Conservation (phyloP, 2,888 invertebrate genomes). For the Helicoverpa assulta region DNA sequence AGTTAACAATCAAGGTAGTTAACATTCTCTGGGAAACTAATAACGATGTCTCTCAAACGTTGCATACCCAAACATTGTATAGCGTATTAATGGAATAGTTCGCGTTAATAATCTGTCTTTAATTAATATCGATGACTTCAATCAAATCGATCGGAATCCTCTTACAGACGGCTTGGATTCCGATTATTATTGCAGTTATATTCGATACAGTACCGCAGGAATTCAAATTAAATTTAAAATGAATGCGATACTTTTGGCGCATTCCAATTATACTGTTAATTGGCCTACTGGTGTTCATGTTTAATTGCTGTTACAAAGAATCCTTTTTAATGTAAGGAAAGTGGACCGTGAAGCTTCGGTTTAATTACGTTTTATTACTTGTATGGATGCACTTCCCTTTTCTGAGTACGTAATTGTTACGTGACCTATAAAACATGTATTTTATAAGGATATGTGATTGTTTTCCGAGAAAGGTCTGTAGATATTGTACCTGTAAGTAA, state of each 20-base stretch:
- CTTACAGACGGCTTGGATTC: constrained; percentile 17
- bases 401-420: no score
- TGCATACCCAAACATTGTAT: not conserved
- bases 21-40: not conserved
- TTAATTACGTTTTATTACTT: constrained; percentile 2
- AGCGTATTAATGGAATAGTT: constrained; percentile 5
- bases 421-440: no score
- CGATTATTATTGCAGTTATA: constrained; percentile 24
- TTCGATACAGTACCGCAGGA: constrained; percentile 19
- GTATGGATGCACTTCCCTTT: not conserved
- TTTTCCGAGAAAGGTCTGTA: no score
- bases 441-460: no score
- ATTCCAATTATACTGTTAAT: constrained; percentile 53
- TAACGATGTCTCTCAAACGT: not conserved
- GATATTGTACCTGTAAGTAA: no score
- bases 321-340: constrained; percentile 28
- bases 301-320: constrained; percentile 42
- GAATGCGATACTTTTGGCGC: constrained; percentile 39
- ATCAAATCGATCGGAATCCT: constrained; percentile 14
- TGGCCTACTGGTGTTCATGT: constrained; percentile 34
- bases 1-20: not conserved
- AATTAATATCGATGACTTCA: constrained; percentile 23
- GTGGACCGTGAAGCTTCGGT: constrained; percentile 6
- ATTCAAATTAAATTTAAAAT: constrained; percentile 54
- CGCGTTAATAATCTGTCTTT: constrained; percentile 12